phyloP scores from a whole-genome alignment of 2,888 invertebrate species.

The Scotopteryx bipunctaria region DNA sequence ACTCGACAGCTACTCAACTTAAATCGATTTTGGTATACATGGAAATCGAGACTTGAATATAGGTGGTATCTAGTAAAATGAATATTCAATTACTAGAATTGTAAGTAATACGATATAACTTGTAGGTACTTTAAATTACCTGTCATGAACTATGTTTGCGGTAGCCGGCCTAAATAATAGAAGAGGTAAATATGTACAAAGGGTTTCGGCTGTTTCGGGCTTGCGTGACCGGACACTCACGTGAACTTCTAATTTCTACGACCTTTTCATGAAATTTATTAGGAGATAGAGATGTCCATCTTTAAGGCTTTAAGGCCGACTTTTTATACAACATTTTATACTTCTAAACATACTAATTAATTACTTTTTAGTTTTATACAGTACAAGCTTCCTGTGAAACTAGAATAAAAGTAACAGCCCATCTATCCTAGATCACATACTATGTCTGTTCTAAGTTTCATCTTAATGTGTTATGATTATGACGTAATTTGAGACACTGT shows the following conservation, averaged over 20 bases:
- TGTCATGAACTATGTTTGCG: constrained; percentile 21
- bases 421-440: too few relatives aligned
- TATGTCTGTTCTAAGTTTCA: too few relatives aligned
- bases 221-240: constrained; percentile 74
- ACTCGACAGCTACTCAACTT: background rate
- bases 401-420: too few relatives aligned
- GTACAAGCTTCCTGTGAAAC: too few relatives aligned
- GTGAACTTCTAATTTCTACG: constrained; percentile 78
- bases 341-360: too few relatives aligned
- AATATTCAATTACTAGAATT: background rate
- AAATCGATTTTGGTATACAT: too few relatives aligned
- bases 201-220: constrained; percentile 56
- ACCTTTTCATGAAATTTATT: constrained; percentile 81
- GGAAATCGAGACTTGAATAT: background rate
- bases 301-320: background rate
- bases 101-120: background rate
- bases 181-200: constrained; percentile 65
- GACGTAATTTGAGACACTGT: too few relatives aligned
- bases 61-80: background rate
- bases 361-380: too few relatives aligned
- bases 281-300: constrained; percentile 32
- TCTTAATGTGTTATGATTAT: too few relatives aligned
- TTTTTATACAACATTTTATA: background rate
- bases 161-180: constrained; percentile 55
- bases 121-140: constrained; percentile 13